These are phyloP conservation scores for Pheosia tremula DNA, from an alignment of 2,888 invertebrate genomes.

Conservation along the genomic window DNA sequence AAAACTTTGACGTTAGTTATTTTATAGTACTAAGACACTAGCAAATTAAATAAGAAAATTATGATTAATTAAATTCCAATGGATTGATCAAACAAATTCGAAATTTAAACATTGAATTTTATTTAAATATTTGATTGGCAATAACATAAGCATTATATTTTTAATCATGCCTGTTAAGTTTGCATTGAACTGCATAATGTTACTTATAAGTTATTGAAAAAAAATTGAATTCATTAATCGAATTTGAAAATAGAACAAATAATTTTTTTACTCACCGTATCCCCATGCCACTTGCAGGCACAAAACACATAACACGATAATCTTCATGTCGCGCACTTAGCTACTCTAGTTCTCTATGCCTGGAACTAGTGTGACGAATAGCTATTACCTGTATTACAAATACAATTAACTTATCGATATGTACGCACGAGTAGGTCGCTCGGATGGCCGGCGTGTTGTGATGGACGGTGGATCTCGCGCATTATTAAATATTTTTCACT, in stretches of 20 bases:
- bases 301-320: constrained; percentile 30
- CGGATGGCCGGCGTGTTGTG: constrained; percentile 45
- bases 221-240: background rate
- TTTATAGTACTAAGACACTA: background rate
- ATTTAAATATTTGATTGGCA: background rate
- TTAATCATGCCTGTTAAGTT: no score
- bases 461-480: constrained; percentile 37
- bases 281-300: constrained; percentile 54
- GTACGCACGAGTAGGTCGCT: constrained; percentile 43
- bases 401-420: constrained; percentile 37
- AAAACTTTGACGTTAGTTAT: background rate
- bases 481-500: constrained; percentile 52
- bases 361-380: constrained; percentile 41
- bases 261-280: constrained; percentile 34
- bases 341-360: constrained; percentile 20
- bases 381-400: constrained; percentile 25
- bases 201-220: no score
- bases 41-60: no score
- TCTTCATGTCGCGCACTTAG: constrained; percentile 34
- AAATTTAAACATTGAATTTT: background rate
- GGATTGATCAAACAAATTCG: background rate
- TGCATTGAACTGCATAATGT: no score
- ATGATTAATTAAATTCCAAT: no score
- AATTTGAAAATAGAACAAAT: constrained; percentile 1
- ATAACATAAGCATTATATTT: no score